Evolutionary conservation across 2,888 invertebrate species (phyloP).

Genomic region (Leucoma salicis): DNA sequence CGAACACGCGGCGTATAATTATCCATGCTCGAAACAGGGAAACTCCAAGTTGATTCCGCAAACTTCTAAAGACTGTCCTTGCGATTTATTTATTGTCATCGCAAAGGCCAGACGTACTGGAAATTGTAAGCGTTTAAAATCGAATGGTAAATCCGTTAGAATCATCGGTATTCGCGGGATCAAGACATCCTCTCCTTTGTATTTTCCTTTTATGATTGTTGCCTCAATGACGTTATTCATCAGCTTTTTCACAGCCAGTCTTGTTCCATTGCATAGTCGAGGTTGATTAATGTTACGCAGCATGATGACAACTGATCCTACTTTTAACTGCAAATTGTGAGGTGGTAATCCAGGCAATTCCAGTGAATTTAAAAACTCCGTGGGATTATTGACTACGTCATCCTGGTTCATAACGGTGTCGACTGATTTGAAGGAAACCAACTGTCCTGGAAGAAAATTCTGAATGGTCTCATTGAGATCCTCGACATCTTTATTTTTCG

Average conservation of each 20-base stretch:
- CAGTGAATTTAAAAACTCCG: slow-evolving; percentile 25
- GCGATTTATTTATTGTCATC: slow-evolving; percentile 14
- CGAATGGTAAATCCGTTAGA: slow-evolving; percentile 6
- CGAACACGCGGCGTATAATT: slow-evolving; percentile 1
- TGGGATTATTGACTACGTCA: slow-evolving; percentile 21
- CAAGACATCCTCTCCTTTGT: slow-evolving; percentile 10
- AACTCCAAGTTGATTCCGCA: slow-evolving; percentile 1
- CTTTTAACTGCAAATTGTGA: too few relatives aligned
- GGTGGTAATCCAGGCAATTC: slow-evolving; percentile 24
- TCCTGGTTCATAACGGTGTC: slow-evolving; percentile 13
- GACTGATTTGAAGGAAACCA: slow-evolving; percentile 14
- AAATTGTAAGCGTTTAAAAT: slow-evolving; percentile 17
- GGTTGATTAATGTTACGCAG: slow-evolving; percentile 18
- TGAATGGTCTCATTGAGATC: slow-evolving; percentile 15
- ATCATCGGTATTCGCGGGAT: slow-evolving; percentile 11
- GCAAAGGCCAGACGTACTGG: slow-evolving; percentile 7
- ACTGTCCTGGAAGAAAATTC: slow-evolving; percentile 8
- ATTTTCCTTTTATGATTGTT: slow-evolving; percentile 15
- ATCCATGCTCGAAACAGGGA: neutral
- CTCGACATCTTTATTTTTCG: slow-evolving; percentile 29
- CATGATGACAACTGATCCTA: slow-evolving; percentile 13
- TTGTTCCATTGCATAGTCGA: slow-evolving; percentile 13
- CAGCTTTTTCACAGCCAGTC: slow-evolving; percentile 13
- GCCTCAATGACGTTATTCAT: slow-evolving; percentile 15
- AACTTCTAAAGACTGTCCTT: slow-evolving; percentile 4